Conservation (phyloP, 2,113 vertebrate genomes). For the Xerus inauris region DNA sequence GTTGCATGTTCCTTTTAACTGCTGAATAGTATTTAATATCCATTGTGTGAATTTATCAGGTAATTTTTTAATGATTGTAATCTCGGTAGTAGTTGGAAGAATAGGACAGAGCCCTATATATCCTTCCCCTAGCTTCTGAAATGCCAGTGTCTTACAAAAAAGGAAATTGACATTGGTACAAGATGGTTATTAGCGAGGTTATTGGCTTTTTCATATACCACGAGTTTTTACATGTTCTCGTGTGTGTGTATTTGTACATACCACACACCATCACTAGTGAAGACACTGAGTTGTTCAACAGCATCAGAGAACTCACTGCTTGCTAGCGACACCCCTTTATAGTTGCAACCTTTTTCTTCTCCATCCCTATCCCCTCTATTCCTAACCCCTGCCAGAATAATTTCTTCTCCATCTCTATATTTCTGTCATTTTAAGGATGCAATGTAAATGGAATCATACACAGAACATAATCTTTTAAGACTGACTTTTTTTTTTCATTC, state of each 20-base stretch:
- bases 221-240: neutral
- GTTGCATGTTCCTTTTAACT: constrained; percentile 6
- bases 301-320: neutral
- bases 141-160: neutral
- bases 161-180: neutral
- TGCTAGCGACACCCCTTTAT: neutral
- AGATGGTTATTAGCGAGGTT: neutral
- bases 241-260: neutral
- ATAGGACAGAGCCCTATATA: neutral
- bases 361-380: neutral
- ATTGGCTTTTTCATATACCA: neutral
- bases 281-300: neutral
- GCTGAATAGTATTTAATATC: neutral
- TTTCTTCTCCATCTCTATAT: constrained; percentile 14
- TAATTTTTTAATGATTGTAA: neutral
- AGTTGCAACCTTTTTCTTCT: neutral
- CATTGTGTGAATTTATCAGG: neutral
- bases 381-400: neutral
- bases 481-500: neutral
- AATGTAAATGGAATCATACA: neutral
- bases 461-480: neutral
- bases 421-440: constrained; percentile 18
- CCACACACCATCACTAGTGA: neutral
- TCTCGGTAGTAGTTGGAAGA: neutral
- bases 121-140: neutral